These are phyloP conservation scores for Luscinia megarhynchos DNA, from an alignment of 2,797 vertebrate species.

Conservation along the genomic window DNA sequence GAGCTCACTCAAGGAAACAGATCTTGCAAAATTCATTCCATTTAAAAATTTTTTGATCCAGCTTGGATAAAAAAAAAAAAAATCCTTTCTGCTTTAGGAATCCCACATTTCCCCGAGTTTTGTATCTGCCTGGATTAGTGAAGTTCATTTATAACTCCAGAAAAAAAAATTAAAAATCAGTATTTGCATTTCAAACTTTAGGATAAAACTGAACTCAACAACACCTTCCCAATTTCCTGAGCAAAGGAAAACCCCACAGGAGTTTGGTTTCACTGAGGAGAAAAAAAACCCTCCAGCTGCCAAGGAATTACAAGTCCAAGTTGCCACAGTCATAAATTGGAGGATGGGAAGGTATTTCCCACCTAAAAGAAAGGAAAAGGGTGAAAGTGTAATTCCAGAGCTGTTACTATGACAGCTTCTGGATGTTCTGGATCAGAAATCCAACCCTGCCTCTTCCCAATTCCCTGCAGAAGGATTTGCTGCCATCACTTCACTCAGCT, in stretches of 20 bases:
- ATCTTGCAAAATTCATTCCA: background rate
- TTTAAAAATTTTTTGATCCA: rapidly evolving
- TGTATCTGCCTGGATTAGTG: background rate
- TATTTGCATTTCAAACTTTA: background rate
- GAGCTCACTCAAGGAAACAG: background rate
- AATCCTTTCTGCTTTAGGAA: background rate
- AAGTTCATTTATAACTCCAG: background rate
- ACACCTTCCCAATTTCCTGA: background rate
- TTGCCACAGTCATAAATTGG: background rate
- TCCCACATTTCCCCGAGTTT: background rate
- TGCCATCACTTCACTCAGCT: background rate
- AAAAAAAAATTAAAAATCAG: background rate
- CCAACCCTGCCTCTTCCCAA: background rate
- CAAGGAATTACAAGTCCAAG: background rate
- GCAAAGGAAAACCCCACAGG: background rate
- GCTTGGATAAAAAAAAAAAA: background rate
- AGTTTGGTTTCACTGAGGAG: background rate
- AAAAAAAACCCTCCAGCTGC: background rate
- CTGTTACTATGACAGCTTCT: background rate
- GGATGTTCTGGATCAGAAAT: background rate
- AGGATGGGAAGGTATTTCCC: background rate
- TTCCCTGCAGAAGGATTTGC: background rate
- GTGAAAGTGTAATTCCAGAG: background rate
- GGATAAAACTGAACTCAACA: background rate
- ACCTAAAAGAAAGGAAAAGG: background rate